phyloP scores from a whole-genome alignment of 1,140 invertebrate genomes.

The Temnothorax curvispinosus region DNA sequence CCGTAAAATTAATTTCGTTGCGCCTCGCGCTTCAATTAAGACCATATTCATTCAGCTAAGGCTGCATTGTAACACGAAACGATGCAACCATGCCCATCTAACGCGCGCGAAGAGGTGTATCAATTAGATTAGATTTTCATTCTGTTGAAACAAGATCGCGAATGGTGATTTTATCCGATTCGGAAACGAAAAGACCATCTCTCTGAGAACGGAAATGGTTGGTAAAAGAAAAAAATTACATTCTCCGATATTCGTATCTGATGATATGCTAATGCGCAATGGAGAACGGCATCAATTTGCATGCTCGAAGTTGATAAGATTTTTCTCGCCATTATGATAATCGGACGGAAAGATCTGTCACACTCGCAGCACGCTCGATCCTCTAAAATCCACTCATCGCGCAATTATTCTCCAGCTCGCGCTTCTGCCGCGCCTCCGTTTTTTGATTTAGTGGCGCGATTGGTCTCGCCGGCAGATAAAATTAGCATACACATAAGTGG shows the following conservation, averaged over 20 bases:
- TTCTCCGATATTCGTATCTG: neutral
- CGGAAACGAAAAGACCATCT: neutral
- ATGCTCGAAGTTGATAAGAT: slow-evolving; percentile 10
- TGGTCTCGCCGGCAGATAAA: slow-evolving; percentile 79
- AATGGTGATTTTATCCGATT: neutral
- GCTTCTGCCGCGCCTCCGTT: slow-evolving; percentile 11
- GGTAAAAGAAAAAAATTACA: neutral
- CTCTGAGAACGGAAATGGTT: neutral
- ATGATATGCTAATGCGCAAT: slow-evolving; percentile 9
- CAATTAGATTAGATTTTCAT: slow-evolving; percentile 15
- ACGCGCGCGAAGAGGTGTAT: neutral
- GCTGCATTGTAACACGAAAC: neutral
- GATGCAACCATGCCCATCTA: neutral
- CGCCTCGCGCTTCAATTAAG: slow-evolving; percentile 16
- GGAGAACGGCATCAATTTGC: neutral
- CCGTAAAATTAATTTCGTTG: slow-evolving; percentile 28
- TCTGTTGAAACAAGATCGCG: neutral
- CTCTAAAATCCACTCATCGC: too few relatives aligned
- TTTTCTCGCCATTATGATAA: slow-evolving; percentile 17
- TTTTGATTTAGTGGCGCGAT: slow-evolving; percentile 76
- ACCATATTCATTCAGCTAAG: neutral
- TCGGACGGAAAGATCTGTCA: neutral
- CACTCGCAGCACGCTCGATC: neutral
- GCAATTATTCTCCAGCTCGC: slow-evolving; percentile 34
- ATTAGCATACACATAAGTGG: slow-evolving; percentile 82